A percentile compares a stretch with the other conserved stretches of the same genome.
Conservation (phyloP, 2,888 invertebrate genomes). For the Halictus ligatus region DNA sequence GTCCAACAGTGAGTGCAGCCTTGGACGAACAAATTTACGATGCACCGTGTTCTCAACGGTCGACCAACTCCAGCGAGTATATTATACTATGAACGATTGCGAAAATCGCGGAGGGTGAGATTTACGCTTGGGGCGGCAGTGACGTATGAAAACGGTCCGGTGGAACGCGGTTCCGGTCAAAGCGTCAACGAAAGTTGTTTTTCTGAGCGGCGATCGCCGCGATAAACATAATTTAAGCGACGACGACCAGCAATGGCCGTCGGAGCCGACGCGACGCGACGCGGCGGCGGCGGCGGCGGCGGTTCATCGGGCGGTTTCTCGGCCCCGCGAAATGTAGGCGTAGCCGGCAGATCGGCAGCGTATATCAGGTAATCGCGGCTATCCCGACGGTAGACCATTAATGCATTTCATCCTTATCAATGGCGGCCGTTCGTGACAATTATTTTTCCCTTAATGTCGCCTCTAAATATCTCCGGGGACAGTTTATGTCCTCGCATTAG, state of each 20-base stretch:
- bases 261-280: neutral
- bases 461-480: conserved; percentile 47
- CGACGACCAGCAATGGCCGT: neutral
- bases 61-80: neutral
- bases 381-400: conserved; percentile 20
- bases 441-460: conserved; percentile 47
- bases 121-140: neutral
- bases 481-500: conserved; percentile 44
- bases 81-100: neutral
- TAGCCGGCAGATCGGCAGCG: conserved; percentile 11
- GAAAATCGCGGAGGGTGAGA: neutral
- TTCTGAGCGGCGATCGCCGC: conserved; percentile 3
- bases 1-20: neutral
- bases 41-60: neutral
- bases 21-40: neutral
- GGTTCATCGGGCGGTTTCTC: neutral
- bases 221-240: conserved; percentile 8
- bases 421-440: conserved; percentile 43
- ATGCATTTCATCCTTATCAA: conserved; percentile 55
- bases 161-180: conserved; percentile 4
- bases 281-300: neutral
- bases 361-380: conserved; percentile 24
- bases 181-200: conserved; percentile 14
- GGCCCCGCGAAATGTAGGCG: conserved; percentile 21
- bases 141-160: neutral